These are phyloP conservation scores for Rhinogobius similis DNA, from an alignment of 2,113 vertebrate species.

Conservation along the genomic window DNA sequence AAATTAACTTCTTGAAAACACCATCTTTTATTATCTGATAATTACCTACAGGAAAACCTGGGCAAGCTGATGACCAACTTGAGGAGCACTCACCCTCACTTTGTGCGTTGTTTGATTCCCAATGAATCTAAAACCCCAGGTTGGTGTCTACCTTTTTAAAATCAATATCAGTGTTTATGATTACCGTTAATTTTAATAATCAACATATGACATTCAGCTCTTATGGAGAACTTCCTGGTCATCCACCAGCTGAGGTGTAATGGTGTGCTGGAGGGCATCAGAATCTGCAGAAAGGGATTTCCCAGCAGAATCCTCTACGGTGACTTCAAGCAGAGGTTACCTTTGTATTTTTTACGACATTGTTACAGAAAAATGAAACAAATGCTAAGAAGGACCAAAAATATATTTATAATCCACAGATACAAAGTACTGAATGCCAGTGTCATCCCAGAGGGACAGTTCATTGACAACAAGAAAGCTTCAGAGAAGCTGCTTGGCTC, in stretches of 20 bases:
- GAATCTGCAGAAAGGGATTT: slow-evolving; percentile 40
- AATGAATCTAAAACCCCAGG: slow-evolving; percentile 63
- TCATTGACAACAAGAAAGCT: slow-evolving; percentile 89
- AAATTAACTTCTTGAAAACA: not conserved
- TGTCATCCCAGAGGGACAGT: slow-evolving; percentile 85
- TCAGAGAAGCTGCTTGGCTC: slow-evolving; percentile 87
- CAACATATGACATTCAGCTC: slow-evolving; percentile 30
- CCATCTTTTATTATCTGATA: not conserved
- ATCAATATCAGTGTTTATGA: not conserved
- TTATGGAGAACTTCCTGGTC: slow-evolving; percentile 64
- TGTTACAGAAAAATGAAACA: too few relatives aligned
- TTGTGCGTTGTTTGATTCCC: slow-evolving; percentile 64
- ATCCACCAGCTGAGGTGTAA: slow-evolving; percentile 61
- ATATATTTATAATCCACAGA: too few relatives aligned
- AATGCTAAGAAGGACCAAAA: too few relatives aligned
- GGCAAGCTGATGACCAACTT: slow-evolving; percentile 66
- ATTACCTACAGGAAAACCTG: slow-evolving; percentile 49
- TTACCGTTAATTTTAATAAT: not conserved
- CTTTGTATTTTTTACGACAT: too few relatives aligned
- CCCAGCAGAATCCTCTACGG: slow-evolving; percentile 40
- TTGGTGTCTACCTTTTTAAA: slow-evolving; percentile 3
- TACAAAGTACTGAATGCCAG: slow-evolving; percentile 81
- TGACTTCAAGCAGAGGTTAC: slow-evolving; percentile 89
- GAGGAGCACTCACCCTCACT: slow-evolving; percentile 65
- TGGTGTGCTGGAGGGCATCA: slow-evolving; percentile 34